Conservation (phyloP, 2,113 vertebrate genomes). For the Heteronetta atricapilla region DNA sequence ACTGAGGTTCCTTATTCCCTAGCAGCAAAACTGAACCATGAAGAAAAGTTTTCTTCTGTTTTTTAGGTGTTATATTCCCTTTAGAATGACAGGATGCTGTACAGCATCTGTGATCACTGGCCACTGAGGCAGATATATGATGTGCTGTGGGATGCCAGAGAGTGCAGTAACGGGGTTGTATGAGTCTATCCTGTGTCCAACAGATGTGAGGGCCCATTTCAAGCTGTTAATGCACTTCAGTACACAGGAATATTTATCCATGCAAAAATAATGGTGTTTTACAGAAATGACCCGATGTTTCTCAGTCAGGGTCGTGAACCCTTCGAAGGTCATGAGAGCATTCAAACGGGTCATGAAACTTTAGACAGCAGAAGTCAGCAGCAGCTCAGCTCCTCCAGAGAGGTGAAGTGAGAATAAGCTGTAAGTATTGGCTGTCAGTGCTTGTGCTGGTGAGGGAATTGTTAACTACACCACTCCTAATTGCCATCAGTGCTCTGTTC, state of each 20-base stretch:
- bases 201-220: background rate
- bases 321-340: background rate
- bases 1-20: background rate
- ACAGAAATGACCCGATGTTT: background rate
- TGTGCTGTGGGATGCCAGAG: background rate
- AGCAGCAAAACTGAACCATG: background rate
- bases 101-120: background rate
- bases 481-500: background rate
- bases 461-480: background rate
- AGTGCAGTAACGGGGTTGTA: background rate
- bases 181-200: background rate
- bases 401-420: background rate
- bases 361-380: constrained; percentile 33
- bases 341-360: constrained; percentile 15
- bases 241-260: background rate
- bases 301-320: background rate
- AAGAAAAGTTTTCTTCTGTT: background rate
- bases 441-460: background rate
- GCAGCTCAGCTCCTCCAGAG: background rate
- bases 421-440: background rate
- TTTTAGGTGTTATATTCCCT: background rate
- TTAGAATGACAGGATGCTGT: background rate
- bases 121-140: background rate
- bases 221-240: background rate
- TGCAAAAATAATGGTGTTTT: background rate